Conservation (phyloP, 2,888 invertebrate genomes). For the Morinoia aosen region DNA sequence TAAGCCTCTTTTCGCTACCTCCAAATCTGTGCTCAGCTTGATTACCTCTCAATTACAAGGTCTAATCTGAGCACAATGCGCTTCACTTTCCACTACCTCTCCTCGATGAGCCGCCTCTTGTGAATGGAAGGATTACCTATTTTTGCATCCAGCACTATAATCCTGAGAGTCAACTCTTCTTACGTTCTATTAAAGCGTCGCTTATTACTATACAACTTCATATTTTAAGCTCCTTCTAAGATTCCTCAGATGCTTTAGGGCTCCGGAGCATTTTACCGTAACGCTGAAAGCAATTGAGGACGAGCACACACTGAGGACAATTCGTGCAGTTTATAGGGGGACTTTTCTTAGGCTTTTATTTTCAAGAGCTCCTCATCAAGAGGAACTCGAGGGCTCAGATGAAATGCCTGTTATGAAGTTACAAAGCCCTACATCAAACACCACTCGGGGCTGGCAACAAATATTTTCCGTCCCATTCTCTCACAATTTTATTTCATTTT, state of each 20-base stretch:
- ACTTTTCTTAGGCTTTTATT: neutral
- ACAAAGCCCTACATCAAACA: constrained; percentile 34
- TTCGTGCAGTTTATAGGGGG: neutral
- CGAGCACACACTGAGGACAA: constrained; percentile 1
- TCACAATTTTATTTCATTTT: neutral
- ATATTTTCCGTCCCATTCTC: constrained; percentile 9
- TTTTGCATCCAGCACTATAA: neutral
- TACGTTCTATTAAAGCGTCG: neutral
- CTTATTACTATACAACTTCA: neutral
- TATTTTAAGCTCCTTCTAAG: neutral
- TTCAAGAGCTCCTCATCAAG: neutral
- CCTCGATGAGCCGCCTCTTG: neutral
- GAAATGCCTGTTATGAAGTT: constrained; percentile 20
- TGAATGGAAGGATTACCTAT: neutral
- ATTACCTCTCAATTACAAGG: neutral
- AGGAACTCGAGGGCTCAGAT: neutral
- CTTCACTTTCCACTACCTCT: neutral
- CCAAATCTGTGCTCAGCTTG: neutral
- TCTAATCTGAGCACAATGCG: neutral
- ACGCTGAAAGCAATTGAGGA: neutral
- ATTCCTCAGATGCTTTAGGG: neutral
- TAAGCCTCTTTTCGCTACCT: neutral
- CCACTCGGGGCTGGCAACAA: neutral
- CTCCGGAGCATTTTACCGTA: neutral
- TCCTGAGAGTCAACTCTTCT: neutral